Evolutionary conservation across 2,113 vertebrate genomes (phyloP).

Genomic region (Aspidoscelis tigris): DNA sequence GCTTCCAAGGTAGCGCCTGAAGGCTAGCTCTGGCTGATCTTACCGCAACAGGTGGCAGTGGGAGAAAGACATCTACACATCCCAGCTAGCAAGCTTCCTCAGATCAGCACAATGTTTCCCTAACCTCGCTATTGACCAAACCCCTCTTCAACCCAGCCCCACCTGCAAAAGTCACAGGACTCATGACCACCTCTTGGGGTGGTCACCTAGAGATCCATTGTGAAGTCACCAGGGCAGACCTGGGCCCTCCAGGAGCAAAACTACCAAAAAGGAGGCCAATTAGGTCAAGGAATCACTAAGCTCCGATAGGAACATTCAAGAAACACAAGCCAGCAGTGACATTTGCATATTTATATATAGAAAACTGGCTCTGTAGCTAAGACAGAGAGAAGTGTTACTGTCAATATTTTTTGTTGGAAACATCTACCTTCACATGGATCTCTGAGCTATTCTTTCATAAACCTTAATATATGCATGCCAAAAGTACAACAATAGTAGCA

Average conservation of each 20-base stretch:
- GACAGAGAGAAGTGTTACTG: neutral
- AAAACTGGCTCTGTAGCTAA: neutral
- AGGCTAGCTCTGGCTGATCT: conserved; percentile 6
- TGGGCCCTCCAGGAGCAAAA: neutral
- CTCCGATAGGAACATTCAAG: neutral
- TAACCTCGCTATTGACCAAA: neutral
- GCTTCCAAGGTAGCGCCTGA: neutral
- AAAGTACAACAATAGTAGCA: neutral
- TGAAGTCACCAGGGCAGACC: conserved; percentile 37
- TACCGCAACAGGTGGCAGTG: neutral
- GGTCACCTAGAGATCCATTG: conserved; percentile 20
- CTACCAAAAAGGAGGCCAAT: neutral
- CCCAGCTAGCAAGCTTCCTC: neutral
- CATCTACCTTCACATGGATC: neutral
- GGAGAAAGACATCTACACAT: neutral
- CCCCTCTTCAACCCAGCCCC: neutral
- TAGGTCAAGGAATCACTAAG: neutral
- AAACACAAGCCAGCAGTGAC: neutral
- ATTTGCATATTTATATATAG: neutral
- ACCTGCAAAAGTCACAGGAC: neutral
- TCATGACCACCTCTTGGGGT: neutral
- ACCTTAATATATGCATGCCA: neutral
- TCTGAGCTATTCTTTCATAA: neutral
- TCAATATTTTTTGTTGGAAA: neutral
- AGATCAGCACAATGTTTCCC: neutral